phyloP scores from a whole-genome alignment of 1,140 invertebrate genomes.

The Trichomalopsis sarcophagae region DNA sequence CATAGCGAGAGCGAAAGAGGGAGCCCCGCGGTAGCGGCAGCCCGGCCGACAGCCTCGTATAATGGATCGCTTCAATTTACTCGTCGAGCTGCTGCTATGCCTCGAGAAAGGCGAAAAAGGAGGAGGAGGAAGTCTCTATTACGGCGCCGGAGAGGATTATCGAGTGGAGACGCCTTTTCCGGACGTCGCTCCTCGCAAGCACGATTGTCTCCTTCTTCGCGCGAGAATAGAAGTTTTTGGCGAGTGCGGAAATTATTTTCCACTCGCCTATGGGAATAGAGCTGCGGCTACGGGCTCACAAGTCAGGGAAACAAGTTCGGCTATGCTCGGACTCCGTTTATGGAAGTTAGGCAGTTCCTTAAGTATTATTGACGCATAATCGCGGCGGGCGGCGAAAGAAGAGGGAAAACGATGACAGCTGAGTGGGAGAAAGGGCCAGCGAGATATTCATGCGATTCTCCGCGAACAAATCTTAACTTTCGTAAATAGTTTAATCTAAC shows the following conservation, averaged over 20 bases:
- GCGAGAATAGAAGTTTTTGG: no score
- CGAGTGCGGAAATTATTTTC: no score
- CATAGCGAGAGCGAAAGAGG: background rate
- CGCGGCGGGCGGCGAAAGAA: background rate
- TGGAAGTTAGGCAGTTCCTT: background rate
- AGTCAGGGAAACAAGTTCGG: background rate
- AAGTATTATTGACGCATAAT: conserved; percentile 18
- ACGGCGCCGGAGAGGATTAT: conserved; percentile 2
- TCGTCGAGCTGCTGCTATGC: background rate
- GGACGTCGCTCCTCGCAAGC: background rate
- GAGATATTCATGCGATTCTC: background rate
- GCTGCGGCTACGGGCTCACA: background rate
- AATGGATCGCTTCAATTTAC: conserved; percentile 36
- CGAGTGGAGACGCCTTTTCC: background rate
- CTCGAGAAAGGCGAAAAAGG: background rate
- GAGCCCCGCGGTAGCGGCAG: background rate
- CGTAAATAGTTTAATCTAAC: background rate
- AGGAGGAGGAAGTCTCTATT: background rate
- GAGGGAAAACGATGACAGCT: conserved; percentile 4
- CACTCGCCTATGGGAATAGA: no score
- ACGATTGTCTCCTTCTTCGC: background rate
- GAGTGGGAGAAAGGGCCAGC: background rate
- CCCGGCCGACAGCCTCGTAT: conserved; percentile 23
- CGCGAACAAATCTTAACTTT: background rate
- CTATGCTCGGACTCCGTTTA: background rate